phyloP scores from a whole-genome alignment of 2,888 invertebrate genomes.

The Urechis unicinctus region DNA sequence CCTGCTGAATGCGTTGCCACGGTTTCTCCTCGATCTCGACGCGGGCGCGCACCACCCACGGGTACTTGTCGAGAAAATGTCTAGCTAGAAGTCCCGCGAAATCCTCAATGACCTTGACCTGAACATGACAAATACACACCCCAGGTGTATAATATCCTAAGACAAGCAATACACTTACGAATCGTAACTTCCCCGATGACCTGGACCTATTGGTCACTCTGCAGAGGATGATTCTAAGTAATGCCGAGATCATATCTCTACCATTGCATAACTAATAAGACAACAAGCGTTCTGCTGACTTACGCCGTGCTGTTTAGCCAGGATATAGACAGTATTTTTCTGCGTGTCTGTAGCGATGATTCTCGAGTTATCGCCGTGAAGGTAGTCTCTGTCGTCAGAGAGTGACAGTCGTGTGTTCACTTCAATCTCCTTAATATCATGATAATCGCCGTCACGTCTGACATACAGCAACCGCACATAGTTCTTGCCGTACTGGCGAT shows the following conservation, averaged over 20 bases:
- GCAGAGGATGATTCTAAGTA: too few species aligned
- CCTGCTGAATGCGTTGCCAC: slow-evolving; percentile 62
- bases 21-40: slow-evolving; percentile 69
- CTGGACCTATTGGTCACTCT: too few species aligned
- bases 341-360: slow-evolving; percentile 77
- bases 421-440: slow-evolving; percentile 69
- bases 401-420: slow-evolving; percentile 67
- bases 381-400: slow-evolving; percentile 65
- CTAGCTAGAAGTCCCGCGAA: slow-evolving; percentile 68
- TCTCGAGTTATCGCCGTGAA: slow-evolving; percentile 69
- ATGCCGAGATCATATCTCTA: too few species aligned
- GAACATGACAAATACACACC: background rate
- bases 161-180: too few species aligned
- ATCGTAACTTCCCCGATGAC: too few species aligned
- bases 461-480: slow-evolving; percentile 69
- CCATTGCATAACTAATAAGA: too few species aligned
- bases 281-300: too few species aligned
- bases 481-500: slow-evolving; percentile 70
- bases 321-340: slow-evolving; percentile 73
- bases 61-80: slow-evolving; percentile 69
- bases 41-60: slow-evolving; percentile 66
- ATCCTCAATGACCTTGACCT: slow-evolving; percentile 65
- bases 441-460: slow-evolving; percentile 61
- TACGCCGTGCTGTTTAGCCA: slow-evolving; percentile 72
- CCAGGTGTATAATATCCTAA: too few species aligned